phyloP scores from a whole-genome alignment of 2,113 vertebrate species.

The Climacteris rufus region DNA sequence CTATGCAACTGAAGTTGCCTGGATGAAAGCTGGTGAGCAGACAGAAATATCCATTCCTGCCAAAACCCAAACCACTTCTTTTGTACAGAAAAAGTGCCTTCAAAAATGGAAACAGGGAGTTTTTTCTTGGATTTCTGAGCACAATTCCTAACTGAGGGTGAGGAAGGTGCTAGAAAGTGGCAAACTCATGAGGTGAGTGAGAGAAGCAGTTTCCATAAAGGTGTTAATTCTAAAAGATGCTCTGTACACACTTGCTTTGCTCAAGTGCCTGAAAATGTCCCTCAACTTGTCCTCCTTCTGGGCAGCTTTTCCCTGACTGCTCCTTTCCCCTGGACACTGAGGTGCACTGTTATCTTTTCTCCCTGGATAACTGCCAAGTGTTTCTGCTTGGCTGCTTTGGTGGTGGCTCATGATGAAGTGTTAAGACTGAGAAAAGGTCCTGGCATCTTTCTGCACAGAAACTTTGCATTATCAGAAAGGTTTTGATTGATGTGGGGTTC shows the following conservation, averaged over 20 bases:
- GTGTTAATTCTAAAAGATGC: not conserved
- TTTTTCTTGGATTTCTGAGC: not conserved
- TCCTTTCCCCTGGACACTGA: not conserved
- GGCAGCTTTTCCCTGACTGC: not conserved
- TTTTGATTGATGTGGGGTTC: not conserved
- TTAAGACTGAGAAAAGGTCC: not conserved
- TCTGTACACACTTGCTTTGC: not conserved
- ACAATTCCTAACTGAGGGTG: not conserved
- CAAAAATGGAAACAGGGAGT: not conserved
- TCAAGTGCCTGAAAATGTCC: not conserved
- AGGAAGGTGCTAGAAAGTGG: not conserved
- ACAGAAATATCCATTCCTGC: not conserved
- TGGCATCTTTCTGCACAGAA: not conserved
- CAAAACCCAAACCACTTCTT: not conserved
- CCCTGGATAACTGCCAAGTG: not conserved
- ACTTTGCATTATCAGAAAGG: not conserved
- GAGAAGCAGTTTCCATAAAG: not conserved
- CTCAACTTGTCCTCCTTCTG: not conserved
- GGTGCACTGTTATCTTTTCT: not conserved
- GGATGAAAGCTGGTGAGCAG: not conserved
- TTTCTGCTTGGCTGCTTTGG: not conserved
- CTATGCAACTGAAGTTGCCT: fast-evolving
- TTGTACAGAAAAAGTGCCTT: not conserved
- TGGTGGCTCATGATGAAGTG: not conserved
- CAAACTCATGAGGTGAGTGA: not conserved